Evolutionary conservation across 1,140 invertebrate species (phyloP), one percentile per base, ranked within the genome.

Genomic region (Eupristina koningsbergeri): DNA sequence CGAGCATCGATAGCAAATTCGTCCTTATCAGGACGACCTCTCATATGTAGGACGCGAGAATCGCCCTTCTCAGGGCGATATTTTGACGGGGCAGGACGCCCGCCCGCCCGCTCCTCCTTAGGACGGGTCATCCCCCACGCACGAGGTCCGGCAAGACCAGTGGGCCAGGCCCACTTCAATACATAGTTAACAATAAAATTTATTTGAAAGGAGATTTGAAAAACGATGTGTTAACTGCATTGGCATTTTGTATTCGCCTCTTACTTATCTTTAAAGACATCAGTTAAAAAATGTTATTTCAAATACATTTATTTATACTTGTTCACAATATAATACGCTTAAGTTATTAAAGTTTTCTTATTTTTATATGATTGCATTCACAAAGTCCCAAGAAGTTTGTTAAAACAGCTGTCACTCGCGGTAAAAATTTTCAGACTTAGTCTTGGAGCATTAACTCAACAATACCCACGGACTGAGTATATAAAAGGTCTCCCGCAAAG

Each of bases 141-240:
- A n/a, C n/a, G n/a, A n/a, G n/a, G n/a, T n/a, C n/a, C n/a, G n/a
- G n/a, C n/a, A n/a, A n/a, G n/a, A n/a, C n/a, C n/a, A n/a, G n/a
- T n/a, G n/a, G n/a, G n/a, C n/a, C n/a, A n/a, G n/a, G n/a, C n/a
- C n/a, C n/a, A n/a, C n/a, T n/a, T n/a, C n/a, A n/a, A 41, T 71
- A 71, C 22, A 41, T 36, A 5, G 36, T 36, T 71, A 71, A 71
- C 41, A 71, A 36, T n/a, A 22, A 41, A 71, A 71, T 41, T 71
- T 71, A 71, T 71, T 71, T n/a, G 67, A 71, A 41, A 71, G 19
- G 36, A 71, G 67, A 41, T 71, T 71, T 36, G 36, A 71, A 36
- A 39, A 41, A 71, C 36, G 67, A 36, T 41, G 36, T 41, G 67
- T n/a, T 71, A 71, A 41, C 67, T 71, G 67, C 67, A 71, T 71